phyloP scores from a whole-genome alignment of 92 coral and sea anemone genomes.

The Parazoanthus atlanticus region DNA sequence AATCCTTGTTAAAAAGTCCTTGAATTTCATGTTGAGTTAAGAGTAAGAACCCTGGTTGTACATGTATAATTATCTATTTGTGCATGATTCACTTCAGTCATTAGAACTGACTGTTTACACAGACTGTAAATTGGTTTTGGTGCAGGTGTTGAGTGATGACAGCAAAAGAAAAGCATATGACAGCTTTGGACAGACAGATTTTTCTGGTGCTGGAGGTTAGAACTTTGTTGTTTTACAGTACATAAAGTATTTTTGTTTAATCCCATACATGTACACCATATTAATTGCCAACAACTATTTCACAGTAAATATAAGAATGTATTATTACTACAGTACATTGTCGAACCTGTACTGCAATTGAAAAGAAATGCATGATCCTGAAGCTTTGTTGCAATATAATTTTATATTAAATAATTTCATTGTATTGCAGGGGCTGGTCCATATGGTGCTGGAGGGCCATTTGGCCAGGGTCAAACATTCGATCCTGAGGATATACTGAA shows the following conservation, averaged over 20 bases:
- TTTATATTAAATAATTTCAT: too few species aligned
- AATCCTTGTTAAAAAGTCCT: too few species aligned
- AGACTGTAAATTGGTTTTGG: neutral
- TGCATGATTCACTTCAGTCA: neutral
- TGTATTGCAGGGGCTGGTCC: slow-evolving; percentile 72
- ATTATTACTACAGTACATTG: too few species aligned
- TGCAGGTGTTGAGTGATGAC: slow-evolving; percentile 91
- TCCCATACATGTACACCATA: neutral
- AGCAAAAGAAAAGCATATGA: slow-evolving; percentile 87
- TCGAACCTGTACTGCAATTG: neutral
- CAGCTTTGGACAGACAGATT: slow-evolving; percentile 95
- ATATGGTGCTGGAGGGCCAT: slow-evolving; percentile 80
- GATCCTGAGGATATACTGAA: slow-evolving; percentile 92
- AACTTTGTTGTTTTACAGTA: neutral
- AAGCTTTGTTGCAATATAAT: too few species aligned
- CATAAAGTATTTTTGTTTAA: neutral
- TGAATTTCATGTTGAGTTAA: too few species aligned
- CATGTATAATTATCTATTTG: too few species aligned
- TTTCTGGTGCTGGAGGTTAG: slow-evolving; percentile 69
- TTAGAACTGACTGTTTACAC: neutral
- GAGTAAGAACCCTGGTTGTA: too few species aligned
- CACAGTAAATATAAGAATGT: too few species aligned
- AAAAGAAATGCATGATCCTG: too few species aligned
- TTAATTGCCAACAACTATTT: neutral
- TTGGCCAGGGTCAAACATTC: slow-evolving; percentile 62